Conservation (phyloP, 1,140 invertebrate species). For the Sesamia nonagrioides region DNA sequence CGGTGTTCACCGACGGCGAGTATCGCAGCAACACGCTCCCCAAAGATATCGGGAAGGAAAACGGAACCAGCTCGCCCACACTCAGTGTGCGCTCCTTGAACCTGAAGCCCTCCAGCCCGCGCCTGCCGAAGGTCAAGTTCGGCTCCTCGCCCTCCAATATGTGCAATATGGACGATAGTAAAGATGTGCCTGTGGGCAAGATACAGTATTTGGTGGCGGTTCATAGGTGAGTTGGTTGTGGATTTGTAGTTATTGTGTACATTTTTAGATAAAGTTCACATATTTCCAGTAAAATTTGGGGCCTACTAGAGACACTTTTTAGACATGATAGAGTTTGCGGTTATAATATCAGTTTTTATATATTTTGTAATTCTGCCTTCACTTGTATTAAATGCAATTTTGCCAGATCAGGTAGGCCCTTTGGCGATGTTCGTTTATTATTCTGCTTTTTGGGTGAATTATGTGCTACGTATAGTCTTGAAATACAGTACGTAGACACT, state of each 20-base stretch:
- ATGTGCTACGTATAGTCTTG: too few species aligned
- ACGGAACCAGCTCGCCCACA: slow-evolving; percentile 56
- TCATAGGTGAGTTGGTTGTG: slow-evolving; percentile 81
- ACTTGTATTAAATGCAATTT: too few species aligned
- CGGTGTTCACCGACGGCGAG: neutral
- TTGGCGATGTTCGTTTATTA: too few species aligned
- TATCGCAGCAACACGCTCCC: slow-evolving; percentile 54
- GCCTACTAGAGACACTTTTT: too few species aligned
- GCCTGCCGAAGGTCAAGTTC: slow-evolving; percentile 56
- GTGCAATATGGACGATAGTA: slow-evolving; percentile 56
- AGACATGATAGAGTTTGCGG: too few species aligned
- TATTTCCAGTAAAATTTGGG: too few species aligned
- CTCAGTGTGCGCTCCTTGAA: slow-evolving; percentile 58
- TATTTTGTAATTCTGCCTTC: too few species aligned
- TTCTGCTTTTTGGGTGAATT: too few species aligned
- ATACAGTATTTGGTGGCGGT: slow-evolving; percentile 91
- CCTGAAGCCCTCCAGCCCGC: slow-evolving; percentile 53
- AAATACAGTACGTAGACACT: too few species aligned
- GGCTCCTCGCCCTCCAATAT: slow-evolving; percentile 67
- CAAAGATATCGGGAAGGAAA: slow-evolving; percentile 31
- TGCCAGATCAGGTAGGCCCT: too few species aligned
- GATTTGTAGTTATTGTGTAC: neutral
- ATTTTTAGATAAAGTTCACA: neutral
- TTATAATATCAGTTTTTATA: too few species aligned
- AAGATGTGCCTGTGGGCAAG: slow-evolving; percentile 85